Evolutionary conservation across 2,113 vertebrate genomes (phyloP), one percentile per base, ranked within the genome.

Genomic region (Tor tambroides): DNA sequence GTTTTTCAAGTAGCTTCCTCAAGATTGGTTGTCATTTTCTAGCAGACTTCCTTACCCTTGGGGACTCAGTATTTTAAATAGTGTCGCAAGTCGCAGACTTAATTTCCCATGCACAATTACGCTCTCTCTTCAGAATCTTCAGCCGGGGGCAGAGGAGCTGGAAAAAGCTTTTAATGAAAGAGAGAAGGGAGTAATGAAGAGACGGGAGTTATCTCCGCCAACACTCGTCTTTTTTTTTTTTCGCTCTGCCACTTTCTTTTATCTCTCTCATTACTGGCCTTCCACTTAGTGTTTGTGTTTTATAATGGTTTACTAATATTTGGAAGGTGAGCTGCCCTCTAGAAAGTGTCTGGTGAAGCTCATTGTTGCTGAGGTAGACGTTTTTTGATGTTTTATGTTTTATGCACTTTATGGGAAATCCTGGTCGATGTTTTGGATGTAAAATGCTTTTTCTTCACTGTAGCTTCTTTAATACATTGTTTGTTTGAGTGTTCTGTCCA

Each of bases 91-190:
- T 87, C 77, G 83, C 76, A 90, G 89, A 87, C 88, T 91, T 89
- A 76, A 90, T 90, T 90, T 88, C 85, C 86, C 85, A 87, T 88
- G 89, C 87, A 90, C 86, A 90, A 90, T 90, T 88, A 86, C 84
- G 88, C 90, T 80, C 59, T 79, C 88, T 83, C 71, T 79, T 51
- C 35, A 54, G 61, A 79, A 56, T 84, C 77, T 76, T 77, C 78
- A 74, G 67, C 80, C 76, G 35, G 86, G 72, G 85, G 54, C 74
- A 51, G 59, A 85, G 26, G 28, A 78, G 38, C 35, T 54, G 54
- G 71, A 83, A 78, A 86, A 81, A 41, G 78, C 49, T 43, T 83
- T 82, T 88, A 80, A 87, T 84, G 74, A 51, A 86, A 84, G 65
- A 83, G 59, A 63, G 56, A 65, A 86, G 74, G 61, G 30, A 86